phyloP scores from a whole-genome alignment of 2,113 vertebrate species.

The Calonectris borealis region DNA sequence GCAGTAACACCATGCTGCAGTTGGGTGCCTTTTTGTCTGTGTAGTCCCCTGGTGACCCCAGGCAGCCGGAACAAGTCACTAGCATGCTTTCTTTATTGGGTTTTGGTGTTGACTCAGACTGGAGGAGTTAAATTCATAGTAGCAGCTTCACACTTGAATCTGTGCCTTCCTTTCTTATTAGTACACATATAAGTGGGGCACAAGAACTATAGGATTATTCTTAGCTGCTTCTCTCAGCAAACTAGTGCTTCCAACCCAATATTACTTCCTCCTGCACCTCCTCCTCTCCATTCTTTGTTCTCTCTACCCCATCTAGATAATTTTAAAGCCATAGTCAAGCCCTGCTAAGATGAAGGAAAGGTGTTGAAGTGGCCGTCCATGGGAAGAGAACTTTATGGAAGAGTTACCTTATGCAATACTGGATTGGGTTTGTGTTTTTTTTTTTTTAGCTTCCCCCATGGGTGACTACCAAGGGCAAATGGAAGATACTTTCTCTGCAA shows the following conservation, averaged over 20 bases:
- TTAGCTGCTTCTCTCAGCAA: not conserved
- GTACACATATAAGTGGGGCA: not conserved
- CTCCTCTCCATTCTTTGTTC: not conserved
- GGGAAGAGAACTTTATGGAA: not conserved
- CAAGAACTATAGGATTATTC: not conserved
- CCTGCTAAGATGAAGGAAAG: not conserved
- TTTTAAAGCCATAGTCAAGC: not conserved
- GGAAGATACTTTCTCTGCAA: not conserved
- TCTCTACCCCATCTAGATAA: not conserved
- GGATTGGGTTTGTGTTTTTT: not conserved
- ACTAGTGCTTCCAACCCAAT: not conserved
- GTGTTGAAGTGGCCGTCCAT: not conserved
- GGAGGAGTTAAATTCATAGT: not conserved
- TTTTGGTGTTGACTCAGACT: not conserved
- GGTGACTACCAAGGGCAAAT: not conserved
- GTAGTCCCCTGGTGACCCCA: not conserved
- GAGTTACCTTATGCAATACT: not conserved
- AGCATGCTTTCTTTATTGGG: not conserved
- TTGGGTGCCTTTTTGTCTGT: not conserved
- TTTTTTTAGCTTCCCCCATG: not conserved
- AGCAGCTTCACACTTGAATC: not conserved
- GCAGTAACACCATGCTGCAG: not conserved
- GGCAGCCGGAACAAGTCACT: not conserved
- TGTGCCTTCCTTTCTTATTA: not conserved
- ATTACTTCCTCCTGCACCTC: not conserved